Base-by-base conservation (phyloP, 92 coral and sea anemone species). In the Anthopleura xanthogrammica region DNA sequence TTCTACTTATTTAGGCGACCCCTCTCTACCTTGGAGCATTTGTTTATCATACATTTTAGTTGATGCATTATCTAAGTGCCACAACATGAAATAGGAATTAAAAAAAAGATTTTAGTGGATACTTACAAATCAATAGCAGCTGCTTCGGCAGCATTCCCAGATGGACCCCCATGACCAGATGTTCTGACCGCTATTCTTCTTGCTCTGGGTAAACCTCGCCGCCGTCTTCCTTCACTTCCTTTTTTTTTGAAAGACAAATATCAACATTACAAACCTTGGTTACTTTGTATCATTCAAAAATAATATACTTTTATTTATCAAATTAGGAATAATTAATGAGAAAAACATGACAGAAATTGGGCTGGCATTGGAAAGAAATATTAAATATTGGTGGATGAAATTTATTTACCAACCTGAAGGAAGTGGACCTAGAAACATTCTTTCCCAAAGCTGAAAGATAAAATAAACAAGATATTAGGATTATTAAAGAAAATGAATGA, bases 111-210 rank as follows among this genome's bases (percentile, higher is more conserved):
- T 56, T 24, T 52, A 1, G 46, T 55, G 13, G 19, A 36, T 75
- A 79, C 97, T 93, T 87, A 93, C 97, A 89, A 88, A 82, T 93
- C 97, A 58, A 93, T 87, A 52, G 97, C 94, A 23, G 97, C 91
- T 24, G 92, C 93, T 46, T 92, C 90, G 5, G 91, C 91, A 9
- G 97, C 97, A 89, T 91, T 91, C 13, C 84, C 87, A 39, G 94
- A 73, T 73, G 94, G n/a, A 22, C 86, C 89, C 48, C 87, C 90
- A 43, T 85, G 75, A 41, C 86, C 89, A 29, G 86, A 85, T 52
- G 73, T 1, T 75, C 94, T 83, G 20, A 88, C 84, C 41, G 89
- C 72, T 78, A 90, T 90, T 85, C 91, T 81, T 62, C 88, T 73
- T 82, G 91, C 73, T 52, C 77, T 16, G 46, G 36, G 41, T 77